Base-by-base conservation (phyloP, 2,888 invertebrate genomes). In the Epistrophella euchroma region DNA sequence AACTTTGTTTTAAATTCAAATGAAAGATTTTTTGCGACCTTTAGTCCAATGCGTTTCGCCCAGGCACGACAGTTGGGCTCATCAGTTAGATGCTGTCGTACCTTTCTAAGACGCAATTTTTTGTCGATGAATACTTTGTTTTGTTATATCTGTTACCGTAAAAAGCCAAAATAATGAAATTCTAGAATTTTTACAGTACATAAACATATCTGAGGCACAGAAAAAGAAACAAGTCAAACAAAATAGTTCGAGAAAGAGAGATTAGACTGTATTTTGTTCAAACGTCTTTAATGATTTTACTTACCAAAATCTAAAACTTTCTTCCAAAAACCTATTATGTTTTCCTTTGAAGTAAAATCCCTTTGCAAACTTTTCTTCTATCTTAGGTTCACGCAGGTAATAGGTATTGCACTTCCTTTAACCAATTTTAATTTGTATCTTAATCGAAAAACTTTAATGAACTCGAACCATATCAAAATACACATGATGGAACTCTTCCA, bases 401-500 rank as follows among this genome's bases (percentile, higher is more conserved):
- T n/a, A n/a, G 11, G 19, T 22, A 9, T 9, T 55, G 35, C 17
- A 58, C 17, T 58, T 58, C 19, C 56, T 19, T 17, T 35, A 22
- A 7, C 13, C 10, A 22, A 58, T 35, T 40, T 60, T 40, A 60
- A 60, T 60, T 60, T 60, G 60, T 40, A 19, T 60, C 37, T 37
- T 60, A 60, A 60, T 60, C 37, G 60, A 60, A 40, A 40, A 40
- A 60, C 60, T 40, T 60, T 22, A 15, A 37, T 2, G 15, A 60
- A 60, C 37, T 60, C 9, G 1, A 37, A 37, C 37, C 37, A 37
- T 22, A 37, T 37, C 19, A 15, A 1, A 15, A 60, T 15, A 58
- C 17, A 56, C 11, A 35, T 56, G 4, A 35, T 56, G 17, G 17
- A 55, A 32, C 10, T 55, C 2, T 55, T 37, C 13, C 3, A 19